Percentiles rank a stretch among this genome's conserved stretches.
These are phyloP conservation scores for Sparidentex hasta DNA, from an alignment of 2,797 vertebrate genomes.

Conservation along the genomic window DNA sequence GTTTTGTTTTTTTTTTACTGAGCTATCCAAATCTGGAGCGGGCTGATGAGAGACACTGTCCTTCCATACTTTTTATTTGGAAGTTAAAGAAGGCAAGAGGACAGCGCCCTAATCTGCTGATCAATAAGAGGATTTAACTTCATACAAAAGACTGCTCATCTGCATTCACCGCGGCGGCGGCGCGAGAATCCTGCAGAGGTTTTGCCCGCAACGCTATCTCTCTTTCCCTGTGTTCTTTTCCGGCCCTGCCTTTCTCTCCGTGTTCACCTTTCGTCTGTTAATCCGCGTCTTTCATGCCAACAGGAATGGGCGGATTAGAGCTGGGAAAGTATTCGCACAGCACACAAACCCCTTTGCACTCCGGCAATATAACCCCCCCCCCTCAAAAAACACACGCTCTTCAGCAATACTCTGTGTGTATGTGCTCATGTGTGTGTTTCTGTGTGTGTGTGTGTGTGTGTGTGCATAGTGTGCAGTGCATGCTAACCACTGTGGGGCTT, in stretches of 20 bases:
- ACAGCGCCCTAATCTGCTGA: slow-evolving; percentile 68
- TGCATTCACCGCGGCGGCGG: slow-evolving; percentile 61
- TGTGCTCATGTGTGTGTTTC: not conserved
- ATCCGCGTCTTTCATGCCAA: slow-evolving; percentile 80
- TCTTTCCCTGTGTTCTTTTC: slow-evolving; percentile 63
- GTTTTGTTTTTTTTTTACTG: not conserved
- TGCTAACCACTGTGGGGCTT: slow-evolving; percentile 37
- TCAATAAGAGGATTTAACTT: slow-evolving; percentile 76
- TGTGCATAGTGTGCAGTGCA: slow-evolving; percentile 19
- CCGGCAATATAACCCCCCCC: slow-evolving; percentile 25
- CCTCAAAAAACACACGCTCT: slow-evolving; percentile 26
- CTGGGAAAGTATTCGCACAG: slow-evolving; percentile 69
- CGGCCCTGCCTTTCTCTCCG: slow-evolving; percentile 67
- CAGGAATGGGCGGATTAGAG: slow-evolving; percentile 80
- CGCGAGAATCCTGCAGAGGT: slow-evolving; percentile 62
- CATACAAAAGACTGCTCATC: slow-evolving; percentile 71
- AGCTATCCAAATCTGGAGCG: slow-evolving; percentile 26
- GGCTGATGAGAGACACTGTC: slow-evolving; percentile 3
- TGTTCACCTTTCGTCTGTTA: slow-evolving; percentile 81
- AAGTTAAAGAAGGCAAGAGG: slow-evolving; percentile 54
- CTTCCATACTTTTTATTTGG: slow-evolving; percentile 37
- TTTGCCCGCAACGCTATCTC: slow-evolving; percentile 52
- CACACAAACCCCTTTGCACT: slow-evolving; percentile 51
- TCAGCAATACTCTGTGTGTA: not conserved
- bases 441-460: slow-evolving; percentile 6